Evolutionary conservation across 2,888 invertebrate species (phyloP).

Genomic region (Cheilosia urbana): DNA sequence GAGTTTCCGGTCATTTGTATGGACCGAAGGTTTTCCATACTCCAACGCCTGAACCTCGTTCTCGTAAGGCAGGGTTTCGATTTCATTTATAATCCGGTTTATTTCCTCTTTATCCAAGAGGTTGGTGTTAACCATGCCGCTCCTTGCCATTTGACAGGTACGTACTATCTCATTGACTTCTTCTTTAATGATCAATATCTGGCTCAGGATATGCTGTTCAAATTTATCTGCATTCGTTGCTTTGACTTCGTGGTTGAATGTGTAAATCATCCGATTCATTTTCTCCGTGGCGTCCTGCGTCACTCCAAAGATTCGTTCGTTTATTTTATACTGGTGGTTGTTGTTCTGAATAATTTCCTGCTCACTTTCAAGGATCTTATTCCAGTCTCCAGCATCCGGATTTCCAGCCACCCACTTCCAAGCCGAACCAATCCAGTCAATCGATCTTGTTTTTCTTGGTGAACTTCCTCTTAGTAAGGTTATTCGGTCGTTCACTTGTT

Average conservation of each 20-base stretch:
- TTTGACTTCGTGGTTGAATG: neutral
- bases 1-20: too few relatives aligned
- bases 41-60: neutral
- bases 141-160: neutral
- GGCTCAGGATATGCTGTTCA: neutral
- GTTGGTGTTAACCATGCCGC: neutral
- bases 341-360: neutral
- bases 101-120: neutral
- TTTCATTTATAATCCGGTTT: neutral
- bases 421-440: too few relatives aligned
- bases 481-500: neutral
- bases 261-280: too few relatives aligned
- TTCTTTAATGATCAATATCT: neutral
- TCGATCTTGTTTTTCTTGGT: too few relatives aligned
- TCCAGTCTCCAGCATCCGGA: too few relatives aligned
- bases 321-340: neutral
- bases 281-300: neutral
- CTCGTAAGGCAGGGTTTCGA: neutral
- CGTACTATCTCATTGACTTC: neutral
- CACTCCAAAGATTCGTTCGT: neutral
- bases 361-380: too few relatives aligned
- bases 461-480: neutral
- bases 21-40: too few relatives aligned
- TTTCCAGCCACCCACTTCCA: too few relatives aligned
- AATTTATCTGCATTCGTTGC: neutral